Conservation (phyloP, 2,888 invertebrate genomes). For the Cosmopolites sordidus region DNA sequence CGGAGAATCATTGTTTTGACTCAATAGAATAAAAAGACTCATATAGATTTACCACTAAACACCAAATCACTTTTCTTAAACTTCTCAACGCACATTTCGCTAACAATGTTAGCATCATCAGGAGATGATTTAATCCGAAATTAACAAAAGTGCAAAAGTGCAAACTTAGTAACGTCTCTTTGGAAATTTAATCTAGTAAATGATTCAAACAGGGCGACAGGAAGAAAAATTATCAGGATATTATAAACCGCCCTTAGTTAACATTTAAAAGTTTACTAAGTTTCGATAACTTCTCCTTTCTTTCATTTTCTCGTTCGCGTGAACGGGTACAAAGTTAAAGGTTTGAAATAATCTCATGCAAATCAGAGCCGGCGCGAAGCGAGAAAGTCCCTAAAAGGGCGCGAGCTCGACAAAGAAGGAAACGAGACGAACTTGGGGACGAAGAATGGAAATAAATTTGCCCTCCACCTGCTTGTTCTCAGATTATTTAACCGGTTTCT, state of each 20-base stretch:
- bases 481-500: slow-evolving; percentile 52
- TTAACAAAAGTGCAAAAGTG: too few relatives aligned
- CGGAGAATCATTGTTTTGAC: too few relatives aligned
- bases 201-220: neutral
- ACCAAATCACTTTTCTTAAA: too few relatives aligned
- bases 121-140: too few relatives aligned
- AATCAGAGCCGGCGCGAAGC: slow-evolving; percentile 43
- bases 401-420: slow-evolving; percentile 7
- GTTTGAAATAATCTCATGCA: slow-evolving; percentile 50
- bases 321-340: too few relatives aligned
- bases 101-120: too few relatives aligned
- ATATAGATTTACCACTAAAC: too few relatives aligned
- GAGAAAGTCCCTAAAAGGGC: slow-evolving; percentile 28
- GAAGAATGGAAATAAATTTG: slow-evolving; percentile 48
- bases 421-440: slow-evolving; percentile 40
- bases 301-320: neutral
- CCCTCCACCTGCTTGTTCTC: slow-evolving; percentile 49
- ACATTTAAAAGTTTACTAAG: slow-evolving; percentile 6
- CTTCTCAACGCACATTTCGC: too few relatives aligned
- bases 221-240: neutral
- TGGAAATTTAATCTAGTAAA: neutral
- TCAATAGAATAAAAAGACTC: too few relatives aligned
- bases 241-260: neutral
- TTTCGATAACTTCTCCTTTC: neutral
- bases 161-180: neutral